Evolutionary conservation across 2,888 invertebrate genomes (phyloP), one percentile per base, ranked within the genome.

Genomic region (Mythimna lalbum): DNA sequence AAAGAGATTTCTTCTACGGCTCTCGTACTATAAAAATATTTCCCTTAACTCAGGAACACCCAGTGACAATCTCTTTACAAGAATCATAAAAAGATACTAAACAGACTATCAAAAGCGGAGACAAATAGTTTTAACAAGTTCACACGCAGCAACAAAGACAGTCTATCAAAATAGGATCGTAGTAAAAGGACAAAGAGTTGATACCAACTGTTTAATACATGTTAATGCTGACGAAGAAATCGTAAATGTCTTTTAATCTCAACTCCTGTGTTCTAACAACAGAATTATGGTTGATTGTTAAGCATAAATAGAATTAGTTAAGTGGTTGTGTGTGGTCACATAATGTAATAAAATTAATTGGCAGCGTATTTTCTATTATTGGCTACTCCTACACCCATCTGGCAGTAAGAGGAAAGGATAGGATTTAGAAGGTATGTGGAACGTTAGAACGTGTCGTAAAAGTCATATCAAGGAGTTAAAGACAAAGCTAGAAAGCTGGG

Each of bases 161-260:
- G n/a, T 60, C 33, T 73, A 74, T 81, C 73, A 83, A 85, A 83
- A 85, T 68, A 76, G 69, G 9, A 69, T 57, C 36, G 27, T 63
- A 59, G 49, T 78, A 61, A 79, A 81, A 76, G 63, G 73, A 81
- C 80, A 74, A 74, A 73, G 69, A 73, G 52, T 68, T 79, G 77
- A 69, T 62, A 69, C 56, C 56, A 59, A 63, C 55, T 52, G 53
- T 80, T 77, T 78, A 81, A 66, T 65, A 71, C 43, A 59, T 50
- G 52, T 79, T 85, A 55, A 80, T 70, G 43, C 53, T 49, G 50
- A 53, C 27, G 52, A 73, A 80, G 71, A 81, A 72, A 78, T 73
- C 84, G 78, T 84, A 75, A 85, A 85, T 56, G 62, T 79, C 70
- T 67, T 72, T 57, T 65, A 74, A 73, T 78, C 69, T 74, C 53